A percentile compares a stretch with the other conserved stretches of the same genome.
These are phyloP conservation scores for Intellagama lesueurii DNA, from an alignment of 2,797 vertebrate species.

Conservation along the genomic window DNA sequence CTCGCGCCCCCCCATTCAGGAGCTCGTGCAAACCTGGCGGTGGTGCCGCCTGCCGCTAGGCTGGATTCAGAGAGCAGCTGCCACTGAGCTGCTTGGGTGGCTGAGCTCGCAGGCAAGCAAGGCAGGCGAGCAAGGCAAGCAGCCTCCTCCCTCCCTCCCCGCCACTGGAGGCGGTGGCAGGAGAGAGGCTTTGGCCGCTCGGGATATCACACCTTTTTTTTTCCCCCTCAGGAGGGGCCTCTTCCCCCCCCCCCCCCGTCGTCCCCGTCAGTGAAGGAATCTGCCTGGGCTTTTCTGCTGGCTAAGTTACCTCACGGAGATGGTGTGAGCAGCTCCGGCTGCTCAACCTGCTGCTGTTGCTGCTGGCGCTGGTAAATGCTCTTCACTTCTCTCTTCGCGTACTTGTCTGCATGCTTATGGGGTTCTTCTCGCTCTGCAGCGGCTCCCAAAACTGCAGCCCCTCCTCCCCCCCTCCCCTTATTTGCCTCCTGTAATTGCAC, in stretches of 20 bases:
- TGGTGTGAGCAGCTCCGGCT: conserved; percentile 77
- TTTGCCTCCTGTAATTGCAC: not conserved
- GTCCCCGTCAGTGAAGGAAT: conserved; percentile 78
- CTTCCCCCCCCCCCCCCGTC: not conserved
- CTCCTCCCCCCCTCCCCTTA: accelerated
- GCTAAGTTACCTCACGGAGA: conserved; percentile 79
- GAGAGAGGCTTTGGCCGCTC: conserved; percentile 28
- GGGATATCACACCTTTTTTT: conserved; percentile 21
- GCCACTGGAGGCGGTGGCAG: conserved; percentile 49
- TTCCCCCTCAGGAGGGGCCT: conserved; percentile 49
- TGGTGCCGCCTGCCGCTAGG: conserved; percentile 50
- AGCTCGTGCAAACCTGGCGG: conserved; percentile 52
- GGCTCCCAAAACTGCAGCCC: conserved; percentile 67
- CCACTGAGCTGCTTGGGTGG: conserved; percentile 70
- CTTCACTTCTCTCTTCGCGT: conserved; percentile 69
- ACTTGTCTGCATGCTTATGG: conserved; percentile 71
- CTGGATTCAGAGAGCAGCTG: conserved; percentile 72
- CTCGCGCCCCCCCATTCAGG: conserved; percentile 46
- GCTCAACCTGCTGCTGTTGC: conserved; percentile 74
- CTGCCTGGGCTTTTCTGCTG: conserved; percentile 69
- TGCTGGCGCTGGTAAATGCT: conserved; percentile 78
- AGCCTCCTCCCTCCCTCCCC: not conserved
- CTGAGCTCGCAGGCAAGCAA: conserved; percentile 53
- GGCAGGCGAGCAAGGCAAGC: not conserved
- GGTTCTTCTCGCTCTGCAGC: conserved; percentile 64